phyloP scores from a whole-genome alignment of 2,888 invertebrate species.

The Tryphoninae sp. region DNA sequence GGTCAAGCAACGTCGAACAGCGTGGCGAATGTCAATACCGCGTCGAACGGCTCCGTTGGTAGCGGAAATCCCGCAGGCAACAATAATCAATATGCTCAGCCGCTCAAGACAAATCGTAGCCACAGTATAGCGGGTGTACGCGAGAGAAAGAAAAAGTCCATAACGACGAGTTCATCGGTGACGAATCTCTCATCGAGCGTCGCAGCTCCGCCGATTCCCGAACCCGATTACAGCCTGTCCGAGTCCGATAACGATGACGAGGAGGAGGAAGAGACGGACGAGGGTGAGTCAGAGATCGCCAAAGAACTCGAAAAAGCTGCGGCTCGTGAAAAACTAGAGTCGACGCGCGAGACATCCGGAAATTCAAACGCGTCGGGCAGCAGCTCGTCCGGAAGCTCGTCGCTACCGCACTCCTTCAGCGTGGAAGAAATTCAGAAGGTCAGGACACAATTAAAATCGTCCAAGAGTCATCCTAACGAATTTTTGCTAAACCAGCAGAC shows the following conservation, averaged over 20 bases:
- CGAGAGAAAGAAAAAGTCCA: constrained; percentile 80
- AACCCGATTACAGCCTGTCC: constrained; percentile 95
- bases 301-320: constrained; percentile 84
- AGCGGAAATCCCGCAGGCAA: constrained; percentile 63
- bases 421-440: constrained; percentile 95
- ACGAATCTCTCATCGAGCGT: constrained; percentile 77
- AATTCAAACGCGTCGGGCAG: constrained; percentile 83
- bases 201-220: constrained; percentile 90
- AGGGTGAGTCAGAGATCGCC: constrained; percentile 80
- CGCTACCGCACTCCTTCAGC: constrained; percentile 92
- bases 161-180: constrained; percentile 79
- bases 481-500: constrained; percentile 84
- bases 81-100: constrained; percentile 84
- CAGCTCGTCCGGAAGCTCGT: constrained; percentile 87
- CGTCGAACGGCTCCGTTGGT: constrained; percentile 57
- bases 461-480: constrained; percentile 93
- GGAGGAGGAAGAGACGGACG: constrained; percentile 86
- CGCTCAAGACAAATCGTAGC: constrained; percentile 81
- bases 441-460: constrained; percentile 91
- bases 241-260: constrained; percentile 90
- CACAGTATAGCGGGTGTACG: constrained; percentile 77
- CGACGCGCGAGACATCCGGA: constrained; percentile 81
- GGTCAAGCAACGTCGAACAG: constrained; percentile 67
- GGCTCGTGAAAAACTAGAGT: constrained; percentile 79
- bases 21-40: constrained; percentile 66